phyloP scores from a whole-genome alignment of 2,113 vertebrate genomes.

The Hemibagrus wyckioides region DNA sequence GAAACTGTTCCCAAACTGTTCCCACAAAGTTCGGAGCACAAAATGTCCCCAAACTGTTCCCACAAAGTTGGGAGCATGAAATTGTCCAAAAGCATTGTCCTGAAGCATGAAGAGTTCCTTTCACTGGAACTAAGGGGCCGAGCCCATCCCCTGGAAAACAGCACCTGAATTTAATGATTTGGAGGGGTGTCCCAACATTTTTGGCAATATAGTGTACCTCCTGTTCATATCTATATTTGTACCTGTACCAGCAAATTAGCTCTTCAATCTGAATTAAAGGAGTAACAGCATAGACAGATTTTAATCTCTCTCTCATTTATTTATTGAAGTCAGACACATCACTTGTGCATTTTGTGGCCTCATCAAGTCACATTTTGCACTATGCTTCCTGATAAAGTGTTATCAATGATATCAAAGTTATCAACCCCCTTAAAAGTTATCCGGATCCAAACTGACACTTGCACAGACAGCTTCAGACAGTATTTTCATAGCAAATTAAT shows the following conservation, averaged over 20 bases:
- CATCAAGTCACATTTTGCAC: neutral
- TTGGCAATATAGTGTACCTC: too few relatives aligned
- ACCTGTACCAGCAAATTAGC: neutral
- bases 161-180: too few relatives aligned
- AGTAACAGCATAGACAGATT: neutral
- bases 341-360: neutral
- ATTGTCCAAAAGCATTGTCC: too few relatives aligned
- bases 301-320: neutral
- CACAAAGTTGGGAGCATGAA: too few relatives aligned
- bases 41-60: too few relatives aligned
- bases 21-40: too few relatives aligned
- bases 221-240: too few relatives aligned
- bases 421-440: neutral
- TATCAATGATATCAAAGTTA: neutral
- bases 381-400: neutral
- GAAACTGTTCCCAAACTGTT: too few relatives aligned
- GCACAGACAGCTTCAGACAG: neutral
- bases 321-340: neutral
- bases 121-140: too few relatives aligned
- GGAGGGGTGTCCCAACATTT: too few relatives aligned
- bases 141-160: too few relatives aligned
- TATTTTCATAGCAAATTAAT: neutral
- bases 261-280: neutral
- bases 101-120: too few relatives aligned
- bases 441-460: neutral